Percentiles rank a stretch among this genome's conserved stretches.
Conservation (phyloP, 2,888 invertebrate genomes). For the Synergus itoensis region DNA sequence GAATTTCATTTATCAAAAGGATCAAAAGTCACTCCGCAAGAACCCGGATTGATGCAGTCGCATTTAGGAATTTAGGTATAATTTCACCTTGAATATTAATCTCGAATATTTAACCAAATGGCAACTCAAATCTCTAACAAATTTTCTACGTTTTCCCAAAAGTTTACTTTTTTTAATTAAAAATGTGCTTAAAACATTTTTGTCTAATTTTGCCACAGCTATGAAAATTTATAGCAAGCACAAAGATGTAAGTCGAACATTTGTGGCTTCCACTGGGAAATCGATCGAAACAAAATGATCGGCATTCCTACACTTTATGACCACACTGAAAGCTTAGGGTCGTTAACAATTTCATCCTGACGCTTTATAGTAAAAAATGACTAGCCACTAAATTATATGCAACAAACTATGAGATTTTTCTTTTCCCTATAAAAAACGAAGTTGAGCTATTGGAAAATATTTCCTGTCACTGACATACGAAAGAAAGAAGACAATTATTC, state of each 20-base stretch:
- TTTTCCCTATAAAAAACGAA: too few relatives aligned
- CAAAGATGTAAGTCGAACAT: too few relatives aligned
- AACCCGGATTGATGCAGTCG: background rate
- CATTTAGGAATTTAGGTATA: background rate
- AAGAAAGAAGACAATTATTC: too few relatives aligned
- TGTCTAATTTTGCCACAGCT: background rate
- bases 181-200: background rate
- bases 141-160: too few relatives aligned
- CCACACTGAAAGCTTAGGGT: background rate
- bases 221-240: background rate
- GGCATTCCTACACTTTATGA: background rate
- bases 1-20: background rate
- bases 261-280: background rate
- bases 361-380: too few relatives aligned
- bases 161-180: background rate
- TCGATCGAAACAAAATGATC: background rate
- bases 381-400: too few relatives aligned
- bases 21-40: background rate
- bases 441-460: too few relatives aligned
- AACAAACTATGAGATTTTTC: too few relatives aligned
- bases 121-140: background rate
- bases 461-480: too few relatives aligned
- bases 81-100: background rate
- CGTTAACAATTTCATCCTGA: too few relatives aligned
- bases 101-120: background rate